Conservation (phyloP, 2,113 vertebrate genomes). For the Circaetus cinerascens region DNA sequence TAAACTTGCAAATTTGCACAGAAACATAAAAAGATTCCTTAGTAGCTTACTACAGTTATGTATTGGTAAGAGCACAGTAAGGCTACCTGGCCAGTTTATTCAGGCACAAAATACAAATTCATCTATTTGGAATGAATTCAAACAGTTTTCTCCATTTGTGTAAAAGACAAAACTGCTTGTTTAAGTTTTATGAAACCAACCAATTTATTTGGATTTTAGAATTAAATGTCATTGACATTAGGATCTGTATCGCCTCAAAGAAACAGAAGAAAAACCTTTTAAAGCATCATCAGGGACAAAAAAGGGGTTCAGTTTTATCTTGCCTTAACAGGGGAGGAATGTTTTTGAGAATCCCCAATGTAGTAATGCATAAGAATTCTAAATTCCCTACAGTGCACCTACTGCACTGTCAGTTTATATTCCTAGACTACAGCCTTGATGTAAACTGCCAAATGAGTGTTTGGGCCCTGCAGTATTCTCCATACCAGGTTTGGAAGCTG, state of each 20-base stretch:
- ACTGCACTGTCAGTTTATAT: not conserved
- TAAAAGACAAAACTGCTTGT: not conserved
- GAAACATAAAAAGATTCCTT: not conserved
- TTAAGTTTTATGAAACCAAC: not conserved
- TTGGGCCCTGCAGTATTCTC: not conserved
- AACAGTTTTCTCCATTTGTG: not conserved
- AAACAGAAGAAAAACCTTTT: not conserved
- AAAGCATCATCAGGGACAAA: not conserved
- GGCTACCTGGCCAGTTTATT: not conserved
- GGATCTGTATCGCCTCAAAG: not conserved
- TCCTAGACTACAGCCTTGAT: not conserved
- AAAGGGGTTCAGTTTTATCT: not conserved
- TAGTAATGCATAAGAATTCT: not conserved
- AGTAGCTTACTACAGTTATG: not conserved
- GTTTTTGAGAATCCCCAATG: not conserved
- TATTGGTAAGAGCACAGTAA: not conserved
- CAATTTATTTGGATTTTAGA: not conserved
- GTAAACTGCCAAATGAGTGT: not conserved
- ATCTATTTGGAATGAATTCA: not conserved
- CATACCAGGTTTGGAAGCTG: not conserved
- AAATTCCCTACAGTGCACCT: not conserved
- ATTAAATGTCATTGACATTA: not conserved
- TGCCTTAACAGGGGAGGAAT: not conserved
- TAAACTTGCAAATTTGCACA: not conserved
- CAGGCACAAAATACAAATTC: not conserved